These are phyloP conservation scores for Xenentodon cancila DNA, from an alignment of 2,797 vertebrate species.

Conservation along the genomic window DNA sequence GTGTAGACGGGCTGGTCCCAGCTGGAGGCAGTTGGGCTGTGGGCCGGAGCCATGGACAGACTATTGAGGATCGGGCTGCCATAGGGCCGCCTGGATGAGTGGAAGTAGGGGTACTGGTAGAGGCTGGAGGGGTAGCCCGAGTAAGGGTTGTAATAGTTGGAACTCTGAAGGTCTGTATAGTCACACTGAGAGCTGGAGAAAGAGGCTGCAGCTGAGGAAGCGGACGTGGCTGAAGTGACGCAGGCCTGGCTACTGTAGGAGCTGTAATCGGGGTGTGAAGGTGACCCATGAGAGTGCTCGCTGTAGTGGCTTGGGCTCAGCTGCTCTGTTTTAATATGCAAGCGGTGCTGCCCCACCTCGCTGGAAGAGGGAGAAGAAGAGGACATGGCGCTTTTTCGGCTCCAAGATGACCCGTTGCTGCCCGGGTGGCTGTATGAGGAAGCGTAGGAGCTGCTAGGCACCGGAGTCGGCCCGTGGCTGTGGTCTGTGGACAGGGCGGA, in stretches of 20 bases:
- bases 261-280: constrained; percentile 87
- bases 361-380: constrained; percentile 72
- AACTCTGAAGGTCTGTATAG: constrained; percentile 96
- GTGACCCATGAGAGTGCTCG: constrained; percentile 89
- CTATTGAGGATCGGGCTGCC: constrained; percentile 92
- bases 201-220: constrained; percentile 77
- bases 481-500: constrained; percentile 81
- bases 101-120: constrained; percentile 97
- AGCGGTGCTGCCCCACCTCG: constrained; percentile 83
- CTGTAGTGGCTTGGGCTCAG: constrained; percentile 93
- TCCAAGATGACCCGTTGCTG: constrained; percentile 82
- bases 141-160: constrained; percentile 94
- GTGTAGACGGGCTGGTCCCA: constrained; percentile 99
- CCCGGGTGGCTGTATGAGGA: constrained; percentile 78
- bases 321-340: constrained; percentile 97
- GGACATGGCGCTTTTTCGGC: constrained; percentile 84
- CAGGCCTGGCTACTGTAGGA: constrained; percentile 88
- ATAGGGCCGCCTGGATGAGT: constrained; percentile 92
- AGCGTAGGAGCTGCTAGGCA: constrained; percentile 77
- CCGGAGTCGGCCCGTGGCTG: constrained; percentile 78
- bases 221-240: constrained; percentile 79
- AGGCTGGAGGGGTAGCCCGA: constrained; percentile 91
- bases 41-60: constrained; percentile 89
- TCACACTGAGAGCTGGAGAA: constrained; percentile 92
- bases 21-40: constrained; percentile 89